Base-by-base conservation (phyloP, 2,888 invertebrate genomes). In the Pimpla rufipes region DNA sequence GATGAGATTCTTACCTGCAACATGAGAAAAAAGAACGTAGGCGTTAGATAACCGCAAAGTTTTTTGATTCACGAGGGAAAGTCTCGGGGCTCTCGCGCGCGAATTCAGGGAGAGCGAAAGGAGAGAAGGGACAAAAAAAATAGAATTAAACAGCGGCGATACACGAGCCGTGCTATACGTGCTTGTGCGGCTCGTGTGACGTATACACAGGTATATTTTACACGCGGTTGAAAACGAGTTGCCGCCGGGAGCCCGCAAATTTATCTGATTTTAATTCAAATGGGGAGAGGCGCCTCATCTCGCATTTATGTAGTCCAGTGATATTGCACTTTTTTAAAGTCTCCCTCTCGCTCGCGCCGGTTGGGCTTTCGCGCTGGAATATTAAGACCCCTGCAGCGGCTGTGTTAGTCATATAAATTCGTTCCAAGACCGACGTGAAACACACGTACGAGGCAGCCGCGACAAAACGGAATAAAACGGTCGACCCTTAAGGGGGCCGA, bases 181-280 rank as follows among this genome's bases (percentile, higher is more conserved):
- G 70, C 11, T 18, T 40, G 64, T 21, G 40, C 23, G 52, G 64
- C 75, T 23, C 52, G 75, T 75, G 52, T 66, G 62, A 59, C 5
- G 29, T 29, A 5, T 29, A 29, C 5, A 29, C 5, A 29, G 29
- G 29, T 29, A 29, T 29, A 29, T 29, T n/a, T 2, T 23, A 21
- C 18, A 68, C 73, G 85, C 83, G 80, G 83, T 80, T 84, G 71
- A 87, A 87, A 87, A 85, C 87, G 87, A 89, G 88, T 89, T 88
- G 87, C 88, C 84, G 83, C 76, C 66, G 79, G 79, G 83, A 67
- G n/a, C 66, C 87, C 87, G 86, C 88, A 87, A 90, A 92, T 91
- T 92, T 91, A 92, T 92, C 90, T 91, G 89, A 89, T 91, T 90
- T 91, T 91, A 91, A 92, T 92, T 92, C 91, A 92, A 92, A 92